These are phyloP conservation scores for Calypte anna DNA, from an alignment of 2,113 vertebrate species.

Conservation along the genomic window DNA sequence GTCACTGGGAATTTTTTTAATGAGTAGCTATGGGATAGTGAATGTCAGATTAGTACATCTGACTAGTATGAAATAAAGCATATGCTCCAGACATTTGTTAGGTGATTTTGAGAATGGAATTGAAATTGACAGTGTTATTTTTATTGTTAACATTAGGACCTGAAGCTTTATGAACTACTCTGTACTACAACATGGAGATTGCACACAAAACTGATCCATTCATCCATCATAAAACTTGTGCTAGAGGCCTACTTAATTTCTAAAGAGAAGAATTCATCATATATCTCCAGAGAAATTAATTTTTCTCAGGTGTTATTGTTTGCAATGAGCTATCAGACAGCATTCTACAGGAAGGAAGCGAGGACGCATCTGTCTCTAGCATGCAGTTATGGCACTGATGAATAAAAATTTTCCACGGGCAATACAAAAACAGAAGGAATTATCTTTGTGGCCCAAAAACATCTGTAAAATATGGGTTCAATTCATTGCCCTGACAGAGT, in stretches of 20 bases:
- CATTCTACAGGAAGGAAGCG: background rate
- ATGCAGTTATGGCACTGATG: background rate
- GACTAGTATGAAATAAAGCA: background rate
- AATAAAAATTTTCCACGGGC: background rate
- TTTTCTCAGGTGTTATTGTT: background rate
- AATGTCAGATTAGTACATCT: background rate
- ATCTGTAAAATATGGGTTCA: background rate
- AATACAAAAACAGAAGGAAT: background rate
- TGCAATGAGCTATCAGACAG: background rate
- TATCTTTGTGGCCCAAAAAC: background rate
- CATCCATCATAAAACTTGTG: conserved; percentile 23
- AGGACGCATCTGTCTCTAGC: conserved; percentile 27
- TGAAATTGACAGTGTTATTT: background rate
- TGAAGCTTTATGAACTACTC: background rate
- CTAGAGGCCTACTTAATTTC: conserved; percentile 19
- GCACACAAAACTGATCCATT: background rate
- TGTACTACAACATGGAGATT: background rate
- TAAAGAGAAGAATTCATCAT: conserved; percentile 30
- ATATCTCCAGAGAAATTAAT: background rate
- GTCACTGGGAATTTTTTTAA: background rate
- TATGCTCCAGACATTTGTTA: background rate
- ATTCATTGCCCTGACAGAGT: background rate
- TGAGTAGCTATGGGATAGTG: background rate
- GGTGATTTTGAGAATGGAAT: background rate
- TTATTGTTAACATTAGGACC: background rate